Evolutionary conservation across 2,888 invertebrate species (phyloP).

Genomic region (Celastrina argiolus): DNA sequence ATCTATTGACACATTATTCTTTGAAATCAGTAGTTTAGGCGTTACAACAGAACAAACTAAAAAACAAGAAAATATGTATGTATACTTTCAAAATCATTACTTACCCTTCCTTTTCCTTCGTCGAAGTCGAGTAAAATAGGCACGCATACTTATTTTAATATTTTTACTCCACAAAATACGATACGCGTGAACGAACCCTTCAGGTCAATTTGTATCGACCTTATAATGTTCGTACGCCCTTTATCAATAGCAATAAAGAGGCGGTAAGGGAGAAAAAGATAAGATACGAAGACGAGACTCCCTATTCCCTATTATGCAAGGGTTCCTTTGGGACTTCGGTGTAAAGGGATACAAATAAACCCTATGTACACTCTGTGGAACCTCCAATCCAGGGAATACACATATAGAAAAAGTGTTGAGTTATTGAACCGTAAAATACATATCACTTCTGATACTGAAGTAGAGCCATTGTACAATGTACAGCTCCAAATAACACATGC

Average conservation of each 20-base stretch:
- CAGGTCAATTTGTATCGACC: constrained; percentile 17
- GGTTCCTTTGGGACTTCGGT: background rate
- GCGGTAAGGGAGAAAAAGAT: constrained; percentile 11
- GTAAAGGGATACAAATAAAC: constrained; percentile 4
- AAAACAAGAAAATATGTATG: no score
- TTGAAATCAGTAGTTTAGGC: no score
- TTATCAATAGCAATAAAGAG: constrained; percentile 14
- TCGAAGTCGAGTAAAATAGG: no score
- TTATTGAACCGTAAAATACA: background rate
- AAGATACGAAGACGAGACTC: constrained; percentile 1
- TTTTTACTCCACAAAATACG: background rate
- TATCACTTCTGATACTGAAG: no score
- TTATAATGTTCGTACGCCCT: constrained; percentile 13
- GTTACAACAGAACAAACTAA: no score
- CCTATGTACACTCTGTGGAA: background rate
- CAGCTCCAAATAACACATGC: no score
- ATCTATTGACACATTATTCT: no score
- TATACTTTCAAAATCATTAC: no score
- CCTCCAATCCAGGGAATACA: background rate
- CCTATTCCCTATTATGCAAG: background rate
- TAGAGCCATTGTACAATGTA: no score
- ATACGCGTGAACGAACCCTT: background rate
- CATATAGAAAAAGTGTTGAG: background rate
- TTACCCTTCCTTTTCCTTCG: no score
- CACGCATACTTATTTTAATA: no score